Conservation (phyloP, 2,797 vertebrate genomes). For the Danio kyathit region DNA sequence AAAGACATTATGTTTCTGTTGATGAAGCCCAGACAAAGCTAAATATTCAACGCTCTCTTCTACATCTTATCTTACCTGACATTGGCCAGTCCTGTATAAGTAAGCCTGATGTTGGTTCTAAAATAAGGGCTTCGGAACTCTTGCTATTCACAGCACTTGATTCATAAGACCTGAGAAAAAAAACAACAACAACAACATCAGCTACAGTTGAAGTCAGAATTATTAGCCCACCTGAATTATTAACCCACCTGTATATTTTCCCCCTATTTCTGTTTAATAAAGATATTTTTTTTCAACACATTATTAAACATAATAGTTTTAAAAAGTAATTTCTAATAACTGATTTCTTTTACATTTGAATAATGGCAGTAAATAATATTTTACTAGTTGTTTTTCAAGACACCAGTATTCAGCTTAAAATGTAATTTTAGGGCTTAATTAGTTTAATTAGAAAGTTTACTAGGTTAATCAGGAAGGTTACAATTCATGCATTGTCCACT, state of each 20-base stretch:
- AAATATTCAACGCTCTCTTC: neutral
- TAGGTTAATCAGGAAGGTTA: too few relatives aligned
- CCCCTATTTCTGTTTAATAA: neutral
- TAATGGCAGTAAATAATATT: too few relatives aligned
- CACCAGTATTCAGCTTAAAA: too few relatives aligned
- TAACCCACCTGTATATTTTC: too few relatives aligned
- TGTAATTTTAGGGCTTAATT: too few relatives aligned
- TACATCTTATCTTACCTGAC: constrained; percentile 68
- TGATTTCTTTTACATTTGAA: too few relatives aligned
- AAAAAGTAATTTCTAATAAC: too few relatives aligned
- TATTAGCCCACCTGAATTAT: too few relatives aligned
- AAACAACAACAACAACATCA: neutral
- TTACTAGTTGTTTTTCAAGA: too few relatives aligned
- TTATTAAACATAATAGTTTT: too few relatives aligned
- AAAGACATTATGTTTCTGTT: neutral
- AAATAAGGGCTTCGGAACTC: constrained; percentile 49
- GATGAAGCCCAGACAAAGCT: neutral
- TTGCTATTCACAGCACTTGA: constrained; percentile 43
- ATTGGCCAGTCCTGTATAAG: constrained; percentile 68
- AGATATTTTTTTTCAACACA: neutral
- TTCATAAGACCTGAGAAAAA: constrained; percentile 61
- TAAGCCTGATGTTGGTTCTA: constrained; percentile 43
- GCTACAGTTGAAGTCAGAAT: neutral
- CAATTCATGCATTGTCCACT: too few relatives aligned
- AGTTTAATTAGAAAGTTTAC: too few relatives aligned